A percentile compares a stretch with the other conserved stretches of the same genome.
Conservation (phyloP, 2,888 invertebrate species). For the Eueremaeus valkanovi region DNA sequence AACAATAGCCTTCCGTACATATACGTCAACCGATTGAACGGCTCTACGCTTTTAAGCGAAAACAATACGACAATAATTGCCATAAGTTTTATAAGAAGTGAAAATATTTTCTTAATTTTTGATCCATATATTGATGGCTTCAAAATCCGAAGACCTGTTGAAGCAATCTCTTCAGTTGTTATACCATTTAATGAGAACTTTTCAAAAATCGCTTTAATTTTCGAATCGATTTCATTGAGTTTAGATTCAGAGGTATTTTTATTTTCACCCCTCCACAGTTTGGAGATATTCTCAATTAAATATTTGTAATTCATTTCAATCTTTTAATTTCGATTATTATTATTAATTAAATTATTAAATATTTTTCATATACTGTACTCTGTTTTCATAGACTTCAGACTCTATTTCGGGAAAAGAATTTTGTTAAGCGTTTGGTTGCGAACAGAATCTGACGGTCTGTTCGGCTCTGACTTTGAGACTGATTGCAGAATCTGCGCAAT, state of each 20-base stretch:
- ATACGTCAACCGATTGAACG: background rate
- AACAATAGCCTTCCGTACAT: conserved; percentile 29
- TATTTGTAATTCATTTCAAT: too few species aligned
- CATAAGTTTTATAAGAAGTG: background rate
- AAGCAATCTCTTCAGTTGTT: background rate
- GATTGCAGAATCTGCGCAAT: too few species aligned
- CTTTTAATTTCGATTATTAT: too few species aligned
- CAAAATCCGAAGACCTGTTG: background rate
- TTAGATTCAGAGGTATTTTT: background rate
- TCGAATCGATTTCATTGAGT: background rate
- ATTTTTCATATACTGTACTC: too few species aligned
- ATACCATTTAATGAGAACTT: background rate
- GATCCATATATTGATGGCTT: background rate
- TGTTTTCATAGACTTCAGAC: too few species aligned
- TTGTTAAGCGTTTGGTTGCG: background rate
- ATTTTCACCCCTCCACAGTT: too few species aligned
- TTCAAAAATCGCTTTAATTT: background rate
- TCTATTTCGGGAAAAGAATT: too few species aligned
- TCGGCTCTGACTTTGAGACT: background rate
- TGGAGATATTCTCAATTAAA: too few species aligned
- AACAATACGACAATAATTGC: background rate
- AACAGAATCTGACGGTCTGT: background rate
- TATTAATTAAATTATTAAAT: too few species aligned
- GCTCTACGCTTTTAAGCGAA: background rate
- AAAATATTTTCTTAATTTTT: background rate